phyloP scores from a whole-genome alignment of 2,113 vertebrate species.

The Rissa tridactyla region DNA sequence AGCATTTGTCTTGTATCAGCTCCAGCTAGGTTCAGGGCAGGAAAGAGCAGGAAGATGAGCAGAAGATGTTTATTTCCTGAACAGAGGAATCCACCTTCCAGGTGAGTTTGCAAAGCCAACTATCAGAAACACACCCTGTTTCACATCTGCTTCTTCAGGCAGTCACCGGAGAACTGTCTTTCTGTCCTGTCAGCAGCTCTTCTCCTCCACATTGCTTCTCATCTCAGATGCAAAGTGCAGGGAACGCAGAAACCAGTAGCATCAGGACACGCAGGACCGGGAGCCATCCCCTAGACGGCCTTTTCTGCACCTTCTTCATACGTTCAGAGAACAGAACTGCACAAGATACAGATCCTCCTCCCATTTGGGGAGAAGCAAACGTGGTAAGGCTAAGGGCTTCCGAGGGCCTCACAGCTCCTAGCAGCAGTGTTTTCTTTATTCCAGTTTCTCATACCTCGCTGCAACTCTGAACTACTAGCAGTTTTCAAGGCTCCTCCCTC shows the following conservation, averaged over 20 bases:
- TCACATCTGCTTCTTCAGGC: neutral
- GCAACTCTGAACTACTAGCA: neutral
- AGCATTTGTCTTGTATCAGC: accelerated
- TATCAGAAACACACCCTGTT: neutral
- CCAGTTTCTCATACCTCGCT: neutral
- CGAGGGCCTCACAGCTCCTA: neutral
- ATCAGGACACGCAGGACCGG: accelerated
- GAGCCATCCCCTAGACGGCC: neutral
- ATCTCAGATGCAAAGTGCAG: neutral
- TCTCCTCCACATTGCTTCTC: neutral
- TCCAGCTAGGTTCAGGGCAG: neutral
- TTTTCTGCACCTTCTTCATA: neutral
- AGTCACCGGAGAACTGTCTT: neutral
- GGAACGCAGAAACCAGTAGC: neutral
- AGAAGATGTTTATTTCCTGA: neutral
- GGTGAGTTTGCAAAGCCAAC: neutral
- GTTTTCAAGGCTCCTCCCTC: neutral
- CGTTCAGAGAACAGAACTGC: neutral
- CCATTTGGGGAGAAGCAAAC: neutral
- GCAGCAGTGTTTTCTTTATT: neutral
- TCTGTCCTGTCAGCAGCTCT: neutral
- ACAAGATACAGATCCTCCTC: neutral
- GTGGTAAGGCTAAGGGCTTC: neutral
- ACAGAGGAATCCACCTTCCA: neutral
- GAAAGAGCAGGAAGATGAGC: neutral